phyloP scores from a whole-genome alignment of 2,888 invertebrate species.

The Drosophila suboccidentalis region DNA sequence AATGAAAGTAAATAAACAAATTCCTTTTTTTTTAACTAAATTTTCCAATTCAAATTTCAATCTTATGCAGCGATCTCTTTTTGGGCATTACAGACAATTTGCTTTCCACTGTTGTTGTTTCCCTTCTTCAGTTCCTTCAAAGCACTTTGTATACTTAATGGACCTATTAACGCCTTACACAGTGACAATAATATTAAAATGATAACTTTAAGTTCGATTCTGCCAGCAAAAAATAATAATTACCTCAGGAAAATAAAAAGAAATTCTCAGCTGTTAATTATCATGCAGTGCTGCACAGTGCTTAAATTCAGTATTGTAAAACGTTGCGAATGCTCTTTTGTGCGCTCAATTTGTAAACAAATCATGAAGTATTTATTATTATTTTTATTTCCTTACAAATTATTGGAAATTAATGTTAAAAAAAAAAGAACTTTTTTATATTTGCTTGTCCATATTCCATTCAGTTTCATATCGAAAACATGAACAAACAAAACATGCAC shows the following conservation, averaged over 20 bases:
- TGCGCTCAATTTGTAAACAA: not conserved
- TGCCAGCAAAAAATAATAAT: too few species aligned
- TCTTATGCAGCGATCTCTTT: too few species aligned
- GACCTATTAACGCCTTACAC: too few species aligned
- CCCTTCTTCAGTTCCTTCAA: too few species aligned
- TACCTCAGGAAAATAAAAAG: too few species aligned
- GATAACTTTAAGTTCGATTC: too few species aligned
- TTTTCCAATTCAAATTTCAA: not conserved
- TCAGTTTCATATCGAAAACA: not conserved
- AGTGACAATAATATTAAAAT: too few species aligned
- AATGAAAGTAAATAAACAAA: not conserved
- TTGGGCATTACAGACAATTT: too few species aligned
- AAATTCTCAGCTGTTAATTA: not conserved
- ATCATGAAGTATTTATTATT: not conserved
- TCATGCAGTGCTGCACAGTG: not conserved
- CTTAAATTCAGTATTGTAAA: not conserved
- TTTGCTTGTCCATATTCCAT: constrained; percentile 10
- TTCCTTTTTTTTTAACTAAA: not conserved
- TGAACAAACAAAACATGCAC: not conserved
- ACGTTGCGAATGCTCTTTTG: not conserved
- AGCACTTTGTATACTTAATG: too few species aligned
- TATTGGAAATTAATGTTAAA: constrained; percentile 11
- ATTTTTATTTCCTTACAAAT: constrained; percentile 12
- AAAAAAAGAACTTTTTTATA: not conserved
- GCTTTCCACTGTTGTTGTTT: too few species aligned